These are phyloP conservation scores for Drosophila pseudotakahashii DNA, from an alignment of 2,888 invertebrate species.

Conservation along the genomic window DNA sequence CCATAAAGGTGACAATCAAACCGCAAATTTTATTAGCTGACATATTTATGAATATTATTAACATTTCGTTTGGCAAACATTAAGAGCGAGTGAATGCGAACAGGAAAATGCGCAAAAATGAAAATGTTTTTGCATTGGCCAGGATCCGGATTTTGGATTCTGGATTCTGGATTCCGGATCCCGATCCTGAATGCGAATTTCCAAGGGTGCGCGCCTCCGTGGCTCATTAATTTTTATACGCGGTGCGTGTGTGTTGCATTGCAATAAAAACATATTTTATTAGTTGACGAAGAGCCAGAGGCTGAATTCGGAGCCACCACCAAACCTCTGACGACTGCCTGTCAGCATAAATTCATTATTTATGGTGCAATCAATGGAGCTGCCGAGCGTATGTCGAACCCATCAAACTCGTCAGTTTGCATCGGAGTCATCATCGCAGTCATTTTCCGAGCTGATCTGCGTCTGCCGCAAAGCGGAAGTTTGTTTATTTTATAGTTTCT, in stretches of 20 bases:
- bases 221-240: slow-evolving; percentile 82
- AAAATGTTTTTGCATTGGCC: slow-evolving; percentile 45
- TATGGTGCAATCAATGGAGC: slow-evolving; percentile 84
- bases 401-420: slow-evolving; percentile 82
- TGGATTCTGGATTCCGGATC: not conserved
- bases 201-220: slow-evolving; percentile 73
- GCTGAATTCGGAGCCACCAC: slow-evolving; percentile 27
- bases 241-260: slow-evolving; percentile 61
- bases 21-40: slow-evolving; percentile 70
- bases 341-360: slow-evolving; percentile 84
- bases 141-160: slow-evolving; percentile 24
- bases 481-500: slow-evolving; percentile 82
- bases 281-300: slow-evolving; percentile 66
- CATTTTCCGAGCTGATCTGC: slow-evolving; percentile 40
- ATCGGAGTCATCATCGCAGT: slow-evolving; percentile 54
- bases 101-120: slow-evolving; percentile 47
- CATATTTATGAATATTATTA: slow-evolving; percentile 80
- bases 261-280: slow-evolving; percentile 81
- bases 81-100: slow-evolving; percentile 35
- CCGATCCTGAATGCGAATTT: slow-evolving; percentile 32
- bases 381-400: slow-evolving; percentile 84
- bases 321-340: slow-evolving; percentile 74
- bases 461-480: slow-evolving; percentile 72
- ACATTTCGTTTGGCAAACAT: slow-evolving; percentile 61
- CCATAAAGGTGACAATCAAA: slow-evolving; percentile 44